A percentile compares a stretch with the other conserved stretches of the same genome.
Evolutionary conservation across 2,113 vertebrate species (phyloP).

Genomic region (Ahaetulla prasina): DNA sequence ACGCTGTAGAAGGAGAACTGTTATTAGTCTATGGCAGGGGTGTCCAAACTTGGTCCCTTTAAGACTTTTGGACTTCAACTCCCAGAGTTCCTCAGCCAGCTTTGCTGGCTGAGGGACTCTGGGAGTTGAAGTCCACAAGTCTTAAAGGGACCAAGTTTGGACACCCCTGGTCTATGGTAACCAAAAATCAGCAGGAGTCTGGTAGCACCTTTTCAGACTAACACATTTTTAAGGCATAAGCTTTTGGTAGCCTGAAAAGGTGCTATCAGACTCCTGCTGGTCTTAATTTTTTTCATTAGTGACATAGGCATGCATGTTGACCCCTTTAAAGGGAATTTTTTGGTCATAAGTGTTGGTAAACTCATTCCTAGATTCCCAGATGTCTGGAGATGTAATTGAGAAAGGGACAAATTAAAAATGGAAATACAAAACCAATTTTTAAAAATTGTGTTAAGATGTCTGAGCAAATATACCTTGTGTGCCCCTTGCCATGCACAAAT

Average conservation of each 20-base stretch:
- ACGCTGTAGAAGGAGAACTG: not conserved
- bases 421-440: not conserved
- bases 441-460: not conserved
- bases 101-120: too few species aligned
- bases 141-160: too few species aligned
- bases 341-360: not conserved
- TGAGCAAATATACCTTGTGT: not conserved
- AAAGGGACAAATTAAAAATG: not conserved
- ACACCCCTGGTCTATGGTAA: not conserved
- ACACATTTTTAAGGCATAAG: not conserved
- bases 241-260: not conserved
- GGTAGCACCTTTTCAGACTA: not conserved
- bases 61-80: too few species aligned
- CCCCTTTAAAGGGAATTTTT: not conserved
- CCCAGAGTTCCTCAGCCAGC: too few species aligned
- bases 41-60: too few species aligned
- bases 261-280: not conserved
- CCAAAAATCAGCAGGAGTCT: not conserved
- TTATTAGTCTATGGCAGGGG: not conserved
- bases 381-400: not conserved
- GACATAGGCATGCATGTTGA: not conserved
- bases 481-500: not conserved
- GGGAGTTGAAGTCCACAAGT: too few species aligned
- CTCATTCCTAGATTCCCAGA: not conserved
- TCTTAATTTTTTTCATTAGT: not conserved